Conservation (phyloP, 2,888 invertebrate species). For the Melolontha melolontha region DNA sequence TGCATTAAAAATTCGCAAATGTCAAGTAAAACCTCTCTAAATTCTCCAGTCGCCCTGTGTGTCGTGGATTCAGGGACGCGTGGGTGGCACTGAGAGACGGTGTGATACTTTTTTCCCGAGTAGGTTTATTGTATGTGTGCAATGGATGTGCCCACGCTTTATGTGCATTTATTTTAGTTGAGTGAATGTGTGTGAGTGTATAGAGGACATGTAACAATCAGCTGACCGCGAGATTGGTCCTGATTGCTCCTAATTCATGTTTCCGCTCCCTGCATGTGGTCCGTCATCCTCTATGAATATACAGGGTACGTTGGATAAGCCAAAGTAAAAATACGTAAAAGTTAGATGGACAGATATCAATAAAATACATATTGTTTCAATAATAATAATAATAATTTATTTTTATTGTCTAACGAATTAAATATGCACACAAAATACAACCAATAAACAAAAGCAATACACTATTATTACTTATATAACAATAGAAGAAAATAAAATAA, state of each 20-base stretch:
- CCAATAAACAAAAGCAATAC: too few species aligned
- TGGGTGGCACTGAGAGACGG: conserved; percentile 33
- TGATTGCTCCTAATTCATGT: conserved; percentile 66
- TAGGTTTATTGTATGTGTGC: not conserved
- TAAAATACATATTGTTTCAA: too few species aligned
- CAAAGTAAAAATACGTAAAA: not conserved
- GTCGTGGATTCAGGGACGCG: conserved; percentile 14
- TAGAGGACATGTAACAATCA: conserved; percentile 63
- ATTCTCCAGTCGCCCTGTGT: conserved; percentile 2
- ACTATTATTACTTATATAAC: too few species aligned
- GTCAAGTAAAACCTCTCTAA: conserved; percentile 28
- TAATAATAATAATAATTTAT: too few species aligned
- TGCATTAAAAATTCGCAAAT: conserved; percentile 21
- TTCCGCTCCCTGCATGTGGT: conserved; percentile 57
- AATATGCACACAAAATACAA: too few species aligned
- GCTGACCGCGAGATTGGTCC: conserved; percentile 65
- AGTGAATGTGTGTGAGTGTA: not conserved
- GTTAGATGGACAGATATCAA: too few species aligned
- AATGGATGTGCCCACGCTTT: conserved; percentile 46
- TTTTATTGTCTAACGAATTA: too few species aligned
- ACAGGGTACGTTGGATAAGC: conserved; percentile 21
- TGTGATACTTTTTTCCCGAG: conserved; percentile 44
- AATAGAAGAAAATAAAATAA: too few species aligned
- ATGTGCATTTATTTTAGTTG: conserved; percentile 44
- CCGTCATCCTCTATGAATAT: conserved; percentile 23